Percentiles rank a stretch among this genome's conserved stretches.
These are phyloP conservation scores for Diplolepis rosae DNA, from an alignment of 2,888 invertebrate genomes.

Conservation along the genomic window DNA sequence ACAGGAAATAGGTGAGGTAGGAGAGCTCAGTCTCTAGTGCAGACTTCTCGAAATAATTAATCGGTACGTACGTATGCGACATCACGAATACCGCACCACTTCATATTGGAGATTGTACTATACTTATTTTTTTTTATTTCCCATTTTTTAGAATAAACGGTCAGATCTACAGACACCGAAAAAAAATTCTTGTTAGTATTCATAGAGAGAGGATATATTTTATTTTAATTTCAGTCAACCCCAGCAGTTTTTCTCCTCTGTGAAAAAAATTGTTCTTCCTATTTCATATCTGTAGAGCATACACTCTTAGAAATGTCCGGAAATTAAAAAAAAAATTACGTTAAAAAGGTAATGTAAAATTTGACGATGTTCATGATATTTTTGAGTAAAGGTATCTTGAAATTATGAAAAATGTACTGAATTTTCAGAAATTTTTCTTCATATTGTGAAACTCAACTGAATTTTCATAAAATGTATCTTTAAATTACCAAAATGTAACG, in stretches of 20 bases:
- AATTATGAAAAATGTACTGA: too few relatives aligned
- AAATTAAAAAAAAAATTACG: too few relatives aligned
- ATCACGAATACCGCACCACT: conserved; percentile 37
- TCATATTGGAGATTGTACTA: not conserved
- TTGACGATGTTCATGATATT: too few relatives aligned
- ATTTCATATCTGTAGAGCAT: not conserved
- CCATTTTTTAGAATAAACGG: conserved; percentile 30
- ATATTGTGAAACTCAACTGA: too few relatives aligned
- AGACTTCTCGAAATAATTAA: conserved; percentile 64
- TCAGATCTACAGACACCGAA: not conserved
- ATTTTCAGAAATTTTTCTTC: too few relatives aligned
- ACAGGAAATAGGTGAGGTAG: conserved; percentile 21
- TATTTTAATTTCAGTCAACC: not conserved
- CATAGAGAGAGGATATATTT: not conserved
- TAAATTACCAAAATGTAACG: too few relatives aligned
- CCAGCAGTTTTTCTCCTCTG: not conserved
- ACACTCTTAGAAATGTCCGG: too few relatives aligned
- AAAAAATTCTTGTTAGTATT: not conserved
- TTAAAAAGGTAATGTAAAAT: too few relatives aligned
- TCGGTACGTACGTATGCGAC: conserved; percentile 57
- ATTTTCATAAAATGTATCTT: too few relatives aligned
- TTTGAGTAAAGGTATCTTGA: too few relatives aligned
- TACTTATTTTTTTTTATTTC: conserved; percentile 22
- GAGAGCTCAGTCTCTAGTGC: conserved; percentile 42
- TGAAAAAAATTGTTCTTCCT: not conserved